Percentiles rank a stretch among this genome's conserved stretches.
These are phyloP conservation scores for Dallia pectoralis DNA, from an alignment of 2,797 vertebrate species.

Conservation along the genomic window DNA sequence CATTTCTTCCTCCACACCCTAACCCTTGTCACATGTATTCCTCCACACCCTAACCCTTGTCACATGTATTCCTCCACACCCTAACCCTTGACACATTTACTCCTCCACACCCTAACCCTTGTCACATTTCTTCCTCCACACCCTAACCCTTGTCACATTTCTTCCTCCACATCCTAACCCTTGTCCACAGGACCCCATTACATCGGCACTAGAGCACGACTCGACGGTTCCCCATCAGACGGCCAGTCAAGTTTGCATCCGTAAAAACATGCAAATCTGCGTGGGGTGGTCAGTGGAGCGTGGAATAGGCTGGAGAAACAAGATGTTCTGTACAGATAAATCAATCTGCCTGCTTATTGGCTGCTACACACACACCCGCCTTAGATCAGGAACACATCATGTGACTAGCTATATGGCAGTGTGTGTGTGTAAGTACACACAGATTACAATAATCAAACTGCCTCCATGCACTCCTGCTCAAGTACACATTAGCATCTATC, in stretches of 20 bases:
- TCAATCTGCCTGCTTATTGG: not conserved
- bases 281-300: constrained; percentile 68
- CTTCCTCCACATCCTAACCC: constrained; percentile 7
- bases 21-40: too few relatives aligned
- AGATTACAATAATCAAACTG: not conserved
- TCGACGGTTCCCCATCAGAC: constrained; percentile 68
- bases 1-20: too few relatives aligned
- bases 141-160: too few relatives aligned
- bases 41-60: constrained; percentile 27
- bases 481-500: too few relatives aligned
- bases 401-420: not conserved
- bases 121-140: constrained; percentile 21
- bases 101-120: constrained; percentile 17
- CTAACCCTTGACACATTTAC: too few relatives aligned
- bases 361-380: not conserved
- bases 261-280: constrained; percentile 72
- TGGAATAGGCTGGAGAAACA: not conserved
- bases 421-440: not conserved
- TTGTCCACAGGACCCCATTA: constrained; percentile 53
- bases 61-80: constrained; percentile 1
- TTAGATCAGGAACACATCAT: not conserved
- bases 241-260: constrained; percentile 64
- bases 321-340: not conserved
- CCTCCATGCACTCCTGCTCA: not conserved
- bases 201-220: constrained; percentile 64